Conservation (phyloP, 2,888 invertebrate genomes). For the Tipula vernalis region DNA sequence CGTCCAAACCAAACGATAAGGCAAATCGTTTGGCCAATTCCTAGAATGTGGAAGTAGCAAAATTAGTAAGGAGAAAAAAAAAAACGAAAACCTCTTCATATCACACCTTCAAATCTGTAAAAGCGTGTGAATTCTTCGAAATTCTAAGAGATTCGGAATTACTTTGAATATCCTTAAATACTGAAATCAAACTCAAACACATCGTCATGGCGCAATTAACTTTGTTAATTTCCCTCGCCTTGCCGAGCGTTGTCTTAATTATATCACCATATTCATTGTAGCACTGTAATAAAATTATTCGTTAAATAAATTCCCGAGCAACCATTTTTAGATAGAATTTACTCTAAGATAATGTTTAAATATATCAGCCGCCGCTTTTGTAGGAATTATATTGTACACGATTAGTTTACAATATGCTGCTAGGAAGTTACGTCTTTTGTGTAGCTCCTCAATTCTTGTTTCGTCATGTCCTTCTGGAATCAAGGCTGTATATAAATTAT, state of each 20-base stretch:
- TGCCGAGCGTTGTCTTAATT: conserved; percentile 90
- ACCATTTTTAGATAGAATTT: conserved; percentile 19
- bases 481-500: conserved; percentile 4
- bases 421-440: conserved; percentile 89
- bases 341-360: conserved; percentile 96
- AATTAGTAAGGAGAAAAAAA: background rate
- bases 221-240: conserved; percentile 95
- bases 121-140: conserved; percentile 64
- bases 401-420: conserved; percentile 96
- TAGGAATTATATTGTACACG: conserved; percentile 92
- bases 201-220: conserved; percentile 91
- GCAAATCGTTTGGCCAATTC: conserved; percentile 96
- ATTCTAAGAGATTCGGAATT: conserved; percentile 37
- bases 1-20: conserved; percentile 92
- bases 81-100: background rate
- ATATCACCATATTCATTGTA: conserved; percentile 98
- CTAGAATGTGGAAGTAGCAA: conserved; percentile 30
- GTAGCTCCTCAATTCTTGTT: conserved; percentile 91
- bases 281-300: conserved; percentile 44
- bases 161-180: conserved; percentile 61
- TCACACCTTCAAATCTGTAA: conserved; percentile 74
- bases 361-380: conserved; percentile 82
- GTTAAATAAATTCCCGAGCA: background rate
- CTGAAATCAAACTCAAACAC: conserved; percentile 78
- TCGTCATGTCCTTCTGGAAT: conserved; percentile 78